Base-by-base conservation (phyloP, 2,888 invertebrate species). In the Trypoxylon attenuatum region DNA sequence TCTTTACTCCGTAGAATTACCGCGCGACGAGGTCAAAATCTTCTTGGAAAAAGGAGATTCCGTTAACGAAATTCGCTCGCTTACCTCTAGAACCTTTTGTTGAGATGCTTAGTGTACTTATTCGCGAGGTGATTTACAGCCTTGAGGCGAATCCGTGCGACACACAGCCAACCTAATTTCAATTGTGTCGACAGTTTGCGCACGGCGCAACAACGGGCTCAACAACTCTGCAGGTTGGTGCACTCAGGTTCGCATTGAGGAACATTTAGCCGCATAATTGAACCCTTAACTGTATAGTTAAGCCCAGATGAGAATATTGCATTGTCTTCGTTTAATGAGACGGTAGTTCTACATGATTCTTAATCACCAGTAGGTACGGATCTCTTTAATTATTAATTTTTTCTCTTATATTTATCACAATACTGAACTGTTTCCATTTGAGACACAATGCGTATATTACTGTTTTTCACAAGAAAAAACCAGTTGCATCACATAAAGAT, bases 121-220 rank as follows among this genome's bases (percentile, higher is more conserved):
- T 8, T 10, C n/a, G 33, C 3, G n/a, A 4, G 6, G 10, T 1
- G 33, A 33, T 33, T 13, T 33, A n/a, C 3, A 10, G 33, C 8
- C 13, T 33, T 4, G n/a, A 10, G 33, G 33, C 13, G 33, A 5
- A n/a, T 4, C n/a, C 13, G 13, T 13, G 10, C n/a, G 33, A 8
- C 25, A 25, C 33, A 13, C 13, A 5, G 2, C 10, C n/a, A 6
- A 13, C 33, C 3, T 13, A 8, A 3, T 33, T 33, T 8, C 43
- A 19, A 19, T 54, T 22, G 25, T 54, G 27, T 50, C 54, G 41
- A 39, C 38, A 49, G 33, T 22, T 8, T 33, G 38, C 45, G 50
- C 50, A 45, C 41, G 18, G 45, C 27, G 51, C n/a, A 54, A 55
- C 51, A 47, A 65, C 59, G 55, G 46, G 54, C 23, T 29, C 25